Percentiles rank a stretch among this genome's conserved stretches.
Conservation (phyloP, 2,888 invertebrate genomes). For the Amblyjoppa fuscipennis region DNA sequence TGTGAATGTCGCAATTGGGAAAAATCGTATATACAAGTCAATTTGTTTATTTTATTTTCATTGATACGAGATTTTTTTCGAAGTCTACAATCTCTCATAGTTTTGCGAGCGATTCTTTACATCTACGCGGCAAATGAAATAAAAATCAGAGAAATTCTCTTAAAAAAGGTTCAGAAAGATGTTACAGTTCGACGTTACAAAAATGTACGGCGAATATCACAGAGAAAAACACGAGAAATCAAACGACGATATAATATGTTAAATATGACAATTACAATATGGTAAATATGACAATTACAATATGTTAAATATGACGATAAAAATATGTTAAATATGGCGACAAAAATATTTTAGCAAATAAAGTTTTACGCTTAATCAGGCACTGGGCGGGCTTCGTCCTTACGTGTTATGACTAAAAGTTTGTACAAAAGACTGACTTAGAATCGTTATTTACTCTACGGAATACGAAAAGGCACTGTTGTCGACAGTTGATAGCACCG, state of each 20-base stretch:
- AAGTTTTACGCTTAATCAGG: conserved; percentile 62
- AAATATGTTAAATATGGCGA: background rate
- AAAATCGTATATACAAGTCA: conserved; percentile 13
- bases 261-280: no score
- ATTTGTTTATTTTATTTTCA: conserved; percentile 49
- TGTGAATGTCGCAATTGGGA: background rate
- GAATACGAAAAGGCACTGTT: conserved; percentile 71
- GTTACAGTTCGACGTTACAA: conserved; percentile 21
- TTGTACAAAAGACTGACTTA: conserved; percentile 71
- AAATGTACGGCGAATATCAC: conserved; percentile 56
- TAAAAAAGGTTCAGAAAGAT: background rate
- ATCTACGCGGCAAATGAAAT: background rate
- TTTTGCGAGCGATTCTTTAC: background rate
- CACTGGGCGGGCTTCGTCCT: conserved; percentile 60
- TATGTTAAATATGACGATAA: no score
- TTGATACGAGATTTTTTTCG: conserved; percentile 7
- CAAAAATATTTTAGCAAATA: conserved; percentile 39
- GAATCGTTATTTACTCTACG: conserved; percentile 63
- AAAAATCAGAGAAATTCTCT: background rate
- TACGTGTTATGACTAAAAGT: conserved; percentile 58
- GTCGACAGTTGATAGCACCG: conserved; percentile 14
- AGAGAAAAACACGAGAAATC: conserved; percentile 34
- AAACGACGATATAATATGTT: background rate
- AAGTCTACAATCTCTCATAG: background rate
- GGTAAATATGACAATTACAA: no score